These are phyloP conservation scores for Danio tinwini DNA, from an alignment of 2,797 vertebrate genomes.

Conservation along the genomic window DNA sequence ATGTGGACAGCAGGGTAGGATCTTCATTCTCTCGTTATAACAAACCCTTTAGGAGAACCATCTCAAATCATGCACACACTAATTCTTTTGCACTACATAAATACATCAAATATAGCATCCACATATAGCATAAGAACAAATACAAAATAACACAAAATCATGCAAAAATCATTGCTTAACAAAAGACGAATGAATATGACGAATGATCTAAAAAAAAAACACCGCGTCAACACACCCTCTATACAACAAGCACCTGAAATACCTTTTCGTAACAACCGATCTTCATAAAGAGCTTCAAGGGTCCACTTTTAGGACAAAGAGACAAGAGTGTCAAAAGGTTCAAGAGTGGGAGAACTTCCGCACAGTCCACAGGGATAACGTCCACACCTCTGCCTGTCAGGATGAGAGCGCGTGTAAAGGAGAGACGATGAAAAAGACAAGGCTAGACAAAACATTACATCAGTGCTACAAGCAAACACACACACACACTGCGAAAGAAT, in stretches of 20 bases:
- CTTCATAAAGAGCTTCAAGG: constrained; percentile 40
- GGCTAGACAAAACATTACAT: constrained; percentile 46
- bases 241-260: constrained; percentile 31
- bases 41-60: constrained; percentile 5
- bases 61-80: constrained; percentile 3
- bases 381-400: constrained; percentile 36
- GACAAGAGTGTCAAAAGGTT: constrained; percentile 18
- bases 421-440: constrained; percentile 27
- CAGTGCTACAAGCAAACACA: constrained; percentile 28
- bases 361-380: constrained; percentile 18
- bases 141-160: neutral
- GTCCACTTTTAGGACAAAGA: constrained; percentile 36
- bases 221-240: neutral
- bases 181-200: neutral
- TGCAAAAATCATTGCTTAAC: constrained; percentile 7
- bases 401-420: constrained; percentile 16
- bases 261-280: constrained; percentile 24
- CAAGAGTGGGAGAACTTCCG: constrained; percentile 33
- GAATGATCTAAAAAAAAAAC: no score
- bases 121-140: constrained; percentile 10
- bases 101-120: no score
- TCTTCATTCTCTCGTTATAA: neutral
- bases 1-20: neutral
- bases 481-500: constrained; percentile 13
- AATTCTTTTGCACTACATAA: neutral